Evolutionary conservation across 2,113 vertebrate species (phyloP), one percentile per base, ranked within the genome.

Genomic region (Oryzias javanicus): DNA sequence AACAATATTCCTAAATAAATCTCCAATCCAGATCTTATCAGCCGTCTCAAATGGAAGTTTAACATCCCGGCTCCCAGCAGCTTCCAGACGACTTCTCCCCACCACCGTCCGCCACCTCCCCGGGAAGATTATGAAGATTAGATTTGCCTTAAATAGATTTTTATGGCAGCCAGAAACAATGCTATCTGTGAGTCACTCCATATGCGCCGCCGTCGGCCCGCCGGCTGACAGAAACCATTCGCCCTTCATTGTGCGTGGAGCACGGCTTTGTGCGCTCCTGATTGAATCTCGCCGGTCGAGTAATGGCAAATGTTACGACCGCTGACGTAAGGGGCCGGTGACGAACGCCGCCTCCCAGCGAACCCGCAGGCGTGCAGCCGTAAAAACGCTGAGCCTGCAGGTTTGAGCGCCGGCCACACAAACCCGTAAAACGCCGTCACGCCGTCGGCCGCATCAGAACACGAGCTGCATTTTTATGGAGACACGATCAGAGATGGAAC

Each of bases 91-190:
- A 81, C 82, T 74, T 88, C 81, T 85, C 67, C 78, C 80, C 64
- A 88, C 86, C 86, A 68, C 70, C 42, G 67, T 81, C 82, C 79
- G 60, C 78, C 84, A 88, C 82, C 86, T 88, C 81, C 56, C 70
- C 74, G 76, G 72, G 77, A 74, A 89, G 89, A 89, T 90, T 86
- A 89, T 79, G 83, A 81, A 88, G 86, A 90, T 90, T 90, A 87
- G 87, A 89, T 89, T 87, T 82, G 77, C 83, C 75, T 84, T 83
- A 89, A 89, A 83, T 88, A 87, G 83, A 88, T 88, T 86, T 89
- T 84, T 86, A 88, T 85, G 88, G 83, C 73, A 72, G 71, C 64
- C 80, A 89, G 87, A 89, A 90, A 90, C 84, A 89, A 87, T 87
- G 86, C 85, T 88, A 88, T 90, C 87, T 83, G 41, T 27, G 66